These are phyloP conservation scores for Nanger granti DNA, from an alignment of 2,113 vertebrate genomes.

Conservation along the genomic window DNA sequence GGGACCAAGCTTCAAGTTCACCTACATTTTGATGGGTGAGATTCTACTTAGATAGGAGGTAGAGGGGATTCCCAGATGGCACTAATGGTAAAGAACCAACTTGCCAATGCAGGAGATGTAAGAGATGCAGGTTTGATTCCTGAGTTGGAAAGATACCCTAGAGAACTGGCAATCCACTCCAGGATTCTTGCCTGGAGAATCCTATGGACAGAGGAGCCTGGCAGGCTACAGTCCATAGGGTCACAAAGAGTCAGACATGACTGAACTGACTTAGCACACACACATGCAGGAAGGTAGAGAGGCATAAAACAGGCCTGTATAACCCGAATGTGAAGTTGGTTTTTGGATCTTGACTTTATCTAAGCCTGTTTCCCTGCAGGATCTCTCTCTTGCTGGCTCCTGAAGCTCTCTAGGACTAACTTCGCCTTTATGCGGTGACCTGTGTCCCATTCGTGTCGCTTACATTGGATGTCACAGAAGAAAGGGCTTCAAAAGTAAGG, in stretches of 20 bases:
- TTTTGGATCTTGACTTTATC: background rate
- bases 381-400: background rate
- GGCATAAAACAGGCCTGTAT: background rate
- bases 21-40: background rate
- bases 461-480: background rate
- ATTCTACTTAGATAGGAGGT: background rate
- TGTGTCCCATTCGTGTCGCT: fast-evolving
- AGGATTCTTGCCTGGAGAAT: background rate
- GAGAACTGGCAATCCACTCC: background rate
- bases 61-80: background rate
- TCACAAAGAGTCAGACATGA: background rate
- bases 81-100: background rate
- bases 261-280: background rate
- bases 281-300: background rate
- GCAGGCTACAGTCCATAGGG: background rate
- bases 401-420: no score
- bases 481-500: background rate
- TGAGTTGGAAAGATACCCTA: background rate
- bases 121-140: background rate
- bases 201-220: background rate
- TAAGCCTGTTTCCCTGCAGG: background rate
- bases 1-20: background rate
- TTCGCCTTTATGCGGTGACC: background rate
- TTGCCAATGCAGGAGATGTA: background rate
- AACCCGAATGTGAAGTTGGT: background rate